Percentiles rank a stretch among this genome's conserved stretches.
phyloP scores from a whole-genome alignment of 2,797 vertebrate genomes.

The Artibeus lituratus region DNA sequence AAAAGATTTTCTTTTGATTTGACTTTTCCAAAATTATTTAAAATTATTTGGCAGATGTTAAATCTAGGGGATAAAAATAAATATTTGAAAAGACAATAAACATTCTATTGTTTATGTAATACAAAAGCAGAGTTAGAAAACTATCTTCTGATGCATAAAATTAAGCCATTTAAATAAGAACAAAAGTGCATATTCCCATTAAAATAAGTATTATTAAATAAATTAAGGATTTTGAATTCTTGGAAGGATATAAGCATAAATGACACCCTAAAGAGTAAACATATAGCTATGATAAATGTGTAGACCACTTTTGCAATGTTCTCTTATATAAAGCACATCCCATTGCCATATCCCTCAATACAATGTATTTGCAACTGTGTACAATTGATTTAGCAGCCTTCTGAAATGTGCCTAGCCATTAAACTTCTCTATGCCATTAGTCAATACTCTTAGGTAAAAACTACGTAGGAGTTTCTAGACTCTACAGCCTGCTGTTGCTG shows the following conservation, averaged over 20 bases:
- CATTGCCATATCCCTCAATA: not conserved
- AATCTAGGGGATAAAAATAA: not conserved
- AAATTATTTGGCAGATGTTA: not conserved
- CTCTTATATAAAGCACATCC: not conserved
- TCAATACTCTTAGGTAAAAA: conserved; percentile 45
- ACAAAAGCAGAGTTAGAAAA: not conserved
- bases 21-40: not conserved
- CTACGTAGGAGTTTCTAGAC: conserved; percentile 51
- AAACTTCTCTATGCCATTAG: conserved; percentile 26
- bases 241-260: not conserved
- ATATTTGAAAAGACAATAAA: not conserved
- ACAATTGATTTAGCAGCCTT: not conserved
- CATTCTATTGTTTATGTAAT: not conserved
- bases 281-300: not conserved
- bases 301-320: not conserved
- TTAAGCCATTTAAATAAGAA: not conserved
- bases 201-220: not conserved
- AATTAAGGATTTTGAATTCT: not conserved
- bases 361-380: not conserved
- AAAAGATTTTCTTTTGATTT: not conserved
- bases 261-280: not conserved
- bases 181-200: not conserved
- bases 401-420: not conserved
- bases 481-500: conserved; percentile 45
- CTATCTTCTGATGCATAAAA: not conserved